Evolutionary conservation across 1,140 invertebrate genomes (phyloP).

Genomic region (Solen grandis): DNA sequence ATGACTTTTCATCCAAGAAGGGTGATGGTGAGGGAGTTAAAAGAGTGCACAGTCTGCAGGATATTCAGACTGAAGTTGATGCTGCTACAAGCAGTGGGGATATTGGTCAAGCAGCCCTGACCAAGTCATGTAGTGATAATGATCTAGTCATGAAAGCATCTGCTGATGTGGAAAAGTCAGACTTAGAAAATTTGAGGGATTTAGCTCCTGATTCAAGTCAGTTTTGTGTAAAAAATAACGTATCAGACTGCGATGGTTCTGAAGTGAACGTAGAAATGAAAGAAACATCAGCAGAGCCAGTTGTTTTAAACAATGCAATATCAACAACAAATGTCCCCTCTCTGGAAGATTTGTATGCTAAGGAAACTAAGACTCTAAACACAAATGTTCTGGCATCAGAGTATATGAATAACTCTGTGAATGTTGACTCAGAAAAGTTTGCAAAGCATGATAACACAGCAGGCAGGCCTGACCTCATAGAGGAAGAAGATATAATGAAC

Average conservation of each 20-base stretch:
- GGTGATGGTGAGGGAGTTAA: background rate
- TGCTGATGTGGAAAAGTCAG: constrained; percentile 16
- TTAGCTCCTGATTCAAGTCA: background rate
- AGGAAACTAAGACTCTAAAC: constrained; percentile 86
- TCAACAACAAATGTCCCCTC: constrained; percentile 64
- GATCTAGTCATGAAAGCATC: constrained; percentile 46
- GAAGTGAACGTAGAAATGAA: too few relatives aligned
- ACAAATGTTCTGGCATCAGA: constrained; percentile 84
- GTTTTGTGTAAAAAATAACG: background rate
- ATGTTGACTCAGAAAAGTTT: constrained; percentile 86
- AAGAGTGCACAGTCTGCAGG: constrained; percentile 37
- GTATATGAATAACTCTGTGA: constrained; percentile 79
- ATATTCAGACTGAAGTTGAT: constrained; percentile 11
- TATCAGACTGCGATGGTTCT: background rate
- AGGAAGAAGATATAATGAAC: constrained; percentile 36
- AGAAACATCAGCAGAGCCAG: too few relatives aligned
- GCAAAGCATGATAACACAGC: constrained; percentile 77
- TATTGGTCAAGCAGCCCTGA: background rate
- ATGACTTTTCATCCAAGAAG: background rate
- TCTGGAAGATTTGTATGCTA: constrained; percentile 84
- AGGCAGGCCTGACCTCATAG: background rate
- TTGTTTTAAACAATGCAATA: constrained; percentile 45
- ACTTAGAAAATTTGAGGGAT: background rate
- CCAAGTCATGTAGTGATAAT: constrained; percentile 40
- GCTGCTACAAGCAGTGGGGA: background rate